phyloP scores from a whole-genome alignment of 92 coral and sea anemone species.

The Nematostella vectensis region DNA sequence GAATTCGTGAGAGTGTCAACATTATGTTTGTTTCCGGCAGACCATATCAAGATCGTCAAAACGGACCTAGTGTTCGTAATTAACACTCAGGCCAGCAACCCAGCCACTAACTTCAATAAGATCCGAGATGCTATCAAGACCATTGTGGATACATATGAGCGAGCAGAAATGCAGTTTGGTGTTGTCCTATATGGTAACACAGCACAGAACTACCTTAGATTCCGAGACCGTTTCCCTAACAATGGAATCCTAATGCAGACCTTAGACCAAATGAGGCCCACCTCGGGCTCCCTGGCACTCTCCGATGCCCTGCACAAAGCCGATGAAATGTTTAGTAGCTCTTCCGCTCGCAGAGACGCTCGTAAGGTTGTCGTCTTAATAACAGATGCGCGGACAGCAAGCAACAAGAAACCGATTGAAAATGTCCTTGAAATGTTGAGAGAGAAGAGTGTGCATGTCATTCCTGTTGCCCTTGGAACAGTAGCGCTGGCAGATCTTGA shows the following conservation, averaged over 20 bases:
- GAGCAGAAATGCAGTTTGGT: conserved; percentile 47
- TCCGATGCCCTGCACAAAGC: conserved; percentile 53
- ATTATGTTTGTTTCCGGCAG: too few species aligned
- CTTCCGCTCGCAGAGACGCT: conserved; percentile 59
- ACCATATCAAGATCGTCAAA: conserved; percentile 45
- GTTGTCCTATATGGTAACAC: conserved; percentile 65
- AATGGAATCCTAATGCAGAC: conserved; percentile 26
- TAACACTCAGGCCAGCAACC: conserved; percentile 38
- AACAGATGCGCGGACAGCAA: conserved; percentile 64
- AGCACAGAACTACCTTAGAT: conserved; percentile 40
- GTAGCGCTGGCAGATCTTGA: conserved; percentile 49
- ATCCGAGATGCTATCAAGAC: conserved; percentile 59
- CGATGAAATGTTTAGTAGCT: conserved; percentile 46
- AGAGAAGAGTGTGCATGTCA: conserved; percentile 34
- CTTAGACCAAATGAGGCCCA: conserved; percentile 36
- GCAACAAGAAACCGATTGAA: conserved; percentile 53
- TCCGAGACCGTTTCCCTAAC: conserved; percentile 40
- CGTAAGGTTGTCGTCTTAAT: conserved; percentile 67
- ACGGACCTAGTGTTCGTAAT: conserved; percentile 76
- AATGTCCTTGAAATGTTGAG: conserved; percentile 45
- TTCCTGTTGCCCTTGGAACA: conserved; percentile 76
- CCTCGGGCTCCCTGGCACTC: conserved; percentile 37
- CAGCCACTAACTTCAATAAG: conserved; percentile 36
- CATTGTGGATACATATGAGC: conserved; percentile 53
- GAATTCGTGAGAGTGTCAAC: too few species aligned